phyloP scores from a whole-genome alignment of 1,140 invertebrate species.

The Drosophila watanabei region DNA sequence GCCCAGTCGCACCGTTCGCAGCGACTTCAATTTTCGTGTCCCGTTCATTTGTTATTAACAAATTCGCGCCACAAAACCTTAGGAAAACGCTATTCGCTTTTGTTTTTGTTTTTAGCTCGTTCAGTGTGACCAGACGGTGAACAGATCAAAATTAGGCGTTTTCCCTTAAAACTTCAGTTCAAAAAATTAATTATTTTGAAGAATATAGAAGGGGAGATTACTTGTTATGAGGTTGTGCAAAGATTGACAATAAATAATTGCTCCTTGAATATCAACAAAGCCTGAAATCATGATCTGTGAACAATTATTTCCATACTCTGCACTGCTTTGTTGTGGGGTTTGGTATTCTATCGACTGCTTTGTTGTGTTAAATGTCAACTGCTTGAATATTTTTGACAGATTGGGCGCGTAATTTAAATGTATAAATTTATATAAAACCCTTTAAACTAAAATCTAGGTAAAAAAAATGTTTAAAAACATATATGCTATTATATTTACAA shows the following conservation, averaged over 20 bases:
- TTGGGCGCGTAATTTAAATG: not conserved
- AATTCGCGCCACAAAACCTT: constrained; percentile 29
- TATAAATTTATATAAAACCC: too few relatives aligned
- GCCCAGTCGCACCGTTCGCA: constrained; percentile 57
- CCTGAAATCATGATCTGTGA: too few relatives aligned
- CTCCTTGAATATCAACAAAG: too few relatives aligned
- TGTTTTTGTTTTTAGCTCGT: constrained; percentile 1
- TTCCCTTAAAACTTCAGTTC: too few relatives aligned
- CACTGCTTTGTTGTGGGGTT: too few relatives aligned
- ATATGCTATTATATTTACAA: not conserved
- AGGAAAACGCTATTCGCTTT: not conserved
- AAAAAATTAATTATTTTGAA: too few relatives aligned
- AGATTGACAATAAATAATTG: too few relatives aligned
- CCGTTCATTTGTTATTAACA: constrained; percentile 60
- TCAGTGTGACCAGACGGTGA: constrained; percentile 3
- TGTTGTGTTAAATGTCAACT: not conserved
- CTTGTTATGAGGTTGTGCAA: too few relatives aligned
- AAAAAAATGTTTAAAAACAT: too few relatives aligned
- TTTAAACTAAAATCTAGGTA: not conserved
- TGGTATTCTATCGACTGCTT: constrained; percentile 1
- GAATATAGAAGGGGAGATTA: too few relatives aligned
- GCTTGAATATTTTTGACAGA: not conserved
- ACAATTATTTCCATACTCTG: too few relatives aligned
- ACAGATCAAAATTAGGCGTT: too few relatives aligned
- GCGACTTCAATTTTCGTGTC: constrained; percentile 35